These are phyloP conservation scores for Malurus melanocephalus DNA, from an alignment of 2,113 vertebrate species.

Conservation along the genomic window DNA sequence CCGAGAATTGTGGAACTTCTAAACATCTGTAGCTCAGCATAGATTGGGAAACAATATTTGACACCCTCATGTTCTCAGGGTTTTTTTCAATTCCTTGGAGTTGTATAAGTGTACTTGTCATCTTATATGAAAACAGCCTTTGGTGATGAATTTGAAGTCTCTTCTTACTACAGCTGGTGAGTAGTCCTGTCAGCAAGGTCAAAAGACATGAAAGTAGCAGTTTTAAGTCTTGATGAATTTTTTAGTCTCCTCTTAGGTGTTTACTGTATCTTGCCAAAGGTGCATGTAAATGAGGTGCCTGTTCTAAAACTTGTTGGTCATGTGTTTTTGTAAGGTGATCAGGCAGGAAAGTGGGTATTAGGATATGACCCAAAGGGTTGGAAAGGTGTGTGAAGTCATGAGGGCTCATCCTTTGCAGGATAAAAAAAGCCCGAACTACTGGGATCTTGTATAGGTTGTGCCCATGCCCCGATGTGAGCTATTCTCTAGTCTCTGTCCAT, in stretches of 20 bases:
- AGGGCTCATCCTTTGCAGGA: neutral
- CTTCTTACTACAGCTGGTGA: neutral
- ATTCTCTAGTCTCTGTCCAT: neutral
- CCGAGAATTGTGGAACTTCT: neutral
- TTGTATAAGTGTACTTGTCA: neutral
- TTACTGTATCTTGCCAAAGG: neutral
- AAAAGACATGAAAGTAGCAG: neutral
- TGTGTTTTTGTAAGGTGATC: neutral
- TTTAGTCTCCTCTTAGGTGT: neutral
- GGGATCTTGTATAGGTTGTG: neutral
- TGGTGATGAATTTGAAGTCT: neutral
- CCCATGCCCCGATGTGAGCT: fast-evolving
- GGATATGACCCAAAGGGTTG: neutral
- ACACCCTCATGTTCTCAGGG: neutral
- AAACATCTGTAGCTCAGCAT: neutral
- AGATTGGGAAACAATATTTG: neutral
- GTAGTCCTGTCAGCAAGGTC: neutral
- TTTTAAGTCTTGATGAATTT: neutral
- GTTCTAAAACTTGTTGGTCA: neutral
- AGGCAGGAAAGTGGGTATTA: neutral
- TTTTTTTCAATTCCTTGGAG: neutral
- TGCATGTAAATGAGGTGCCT: neutral
- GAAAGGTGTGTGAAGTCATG: neutral
- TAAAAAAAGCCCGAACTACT: neutral
- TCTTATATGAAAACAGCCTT: neutral